Evolutionary conservation across 2,888 invertebrate genomes (phyloP), one percentile per base, ranked within the genome.

Genomic region (Amorpha juglandis): DNA sequence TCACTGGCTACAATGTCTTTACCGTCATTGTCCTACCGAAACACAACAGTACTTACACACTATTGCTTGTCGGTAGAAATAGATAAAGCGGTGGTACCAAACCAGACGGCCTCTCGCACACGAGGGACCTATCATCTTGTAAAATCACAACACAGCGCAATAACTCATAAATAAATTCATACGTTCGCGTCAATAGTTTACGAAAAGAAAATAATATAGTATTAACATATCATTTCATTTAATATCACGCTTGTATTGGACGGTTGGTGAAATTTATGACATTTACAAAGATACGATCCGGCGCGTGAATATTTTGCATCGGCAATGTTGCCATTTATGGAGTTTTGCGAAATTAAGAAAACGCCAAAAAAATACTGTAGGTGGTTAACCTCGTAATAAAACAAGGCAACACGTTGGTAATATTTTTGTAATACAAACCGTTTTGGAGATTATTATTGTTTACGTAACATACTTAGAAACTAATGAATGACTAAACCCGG

Each of bases 371-470:
- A 35, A 27, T 52, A 52, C 7, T 12, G 58, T 58, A 58, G 58
- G 58, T 58, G 38, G 58, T 42, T 58, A 19, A 58, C 58, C 58
- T 58, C 58, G 58, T 12, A 19, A 42, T 42, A 58, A 9, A 58
- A 9, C 27, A 27, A 3, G 27, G 27, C 4, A 27, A 27, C 27
- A 27, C 27, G 4, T 27, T n/a, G 38, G 14, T 35, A 27, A 27
- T 27, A 27, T 27, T 27, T 38, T 19, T 16, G 11, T 16, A 12
- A 58, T 42, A 42, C 19, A 35, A 16, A 35, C 35, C 9, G 19
- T 38, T 6, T 42, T 12, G 58, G 38, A 42, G 14, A 19, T 38
- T 55, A 55, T 35, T 0, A 2, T 0, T 8, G 12, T 58, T 42
- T 38, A 7, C 11, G 42, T 21, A 38, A 38, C 7, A 48, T 48